Evolutionary conservation across 1,140 invertebrate genomes (phyloP).

Genomic region (Uloborus diversus): DNA sequence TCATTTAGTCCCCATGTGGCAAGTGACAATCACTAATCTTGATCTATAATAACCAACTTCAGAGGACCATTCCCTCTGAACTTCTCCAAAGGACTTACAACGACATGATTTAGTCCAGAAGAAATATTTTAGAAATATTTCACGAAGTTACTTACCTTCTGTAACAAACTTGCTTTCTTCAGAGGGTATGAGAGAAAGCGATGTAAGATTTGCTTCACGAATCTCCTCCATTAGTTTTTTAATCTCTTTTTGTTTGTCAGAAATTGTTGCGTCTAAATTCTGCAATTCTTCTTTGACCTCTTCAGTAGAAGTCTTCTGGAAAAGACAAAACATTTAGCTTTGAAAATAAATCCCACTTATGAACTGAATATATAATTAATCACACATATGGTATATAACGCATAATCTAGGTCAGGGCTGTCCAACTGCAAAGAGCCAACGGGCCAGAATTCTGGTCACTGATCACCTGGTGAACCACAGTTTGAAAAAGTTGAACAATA

Average conservation of each 20-base stretch:
- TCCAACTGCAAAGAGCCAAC: no score
- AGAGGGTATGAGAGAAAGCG: conserved; percentile 76
- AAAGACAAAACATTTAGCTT: not conserved
- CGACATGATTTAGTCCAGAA: not conserved
- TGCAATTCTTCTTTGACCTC: conserved; percentile 80
- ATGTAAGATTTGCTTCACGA: conserved; percentile 85
- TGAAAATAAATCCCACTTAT: not conserved
- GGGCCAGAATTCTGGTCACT: no score
- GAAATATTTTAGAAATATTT: no score
- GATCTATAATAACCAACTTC: no score
- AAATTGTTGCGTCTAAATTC: conserved; percentile 67
- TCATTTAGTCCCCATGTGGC: no score
- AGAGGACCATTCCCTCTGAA: no score
- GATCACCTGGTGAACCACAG: no score
- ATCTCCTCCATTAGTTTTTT: conserved; percentile 86
- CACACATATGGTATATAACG: not conserved
- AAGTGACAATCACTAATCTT: no score
- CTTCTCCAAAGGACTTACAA: no score
- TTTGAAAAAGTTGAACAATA: no score
- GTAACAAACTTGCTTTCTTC: conserved; percentile 82
- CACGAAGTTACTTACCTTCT: conserved; percentile 70
- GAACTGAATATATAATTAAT: not conserved
- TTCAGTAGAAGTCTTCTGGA: conserved; percentile 70
- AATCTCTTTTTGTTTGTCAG: conserved; percentile 78
- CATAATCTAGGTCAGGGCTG: not conserved